Base-by-base conservation (phyloP, 2,113 vertebrate species). In the Cathartes aura region DNA sequence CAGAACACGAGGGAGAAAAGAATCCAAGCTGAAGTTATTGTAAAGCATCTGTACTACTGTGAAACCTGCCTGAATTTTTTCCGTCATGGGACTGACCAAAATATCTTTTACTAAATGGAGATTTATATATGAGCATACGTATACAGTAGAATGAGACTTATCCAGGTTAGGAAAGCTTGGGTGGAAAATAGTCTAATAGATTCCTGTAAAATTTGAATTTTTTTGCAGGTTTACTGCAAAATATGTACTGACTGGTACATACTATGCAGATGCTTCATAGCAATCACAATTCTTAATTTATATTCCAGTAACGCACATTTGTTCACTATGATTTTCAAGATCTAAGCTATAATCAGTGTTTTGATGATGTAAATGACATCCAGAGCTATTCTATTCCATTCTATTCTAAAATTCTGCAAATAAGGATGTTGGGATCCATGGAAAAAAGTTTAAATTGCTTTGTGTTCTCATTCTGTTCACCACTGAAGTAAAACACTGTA, bases 361-460 rank as follows among this genome's bases (percentile, higher is more conserved):
- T 94, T 89, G 84, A 55, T 93, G 50, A 82, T 91, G 53, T 78
- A 94, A 93, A 68, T 90, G 70, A 66, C 83, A 91, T 68, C 43
- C 73, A 82, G 60, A 48, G 42, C 56, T 79, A 32, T 81, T 71
- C 59, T 47, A 19, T 89, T 89, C n/a, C 15, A 8, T 70, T 82
- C 48, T n/a, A 26, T 74, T 84, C 42, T 83, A 52, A 82, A 91
- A 82, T 75, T 76, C 53, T 87, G 66, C 45, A 94, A 95, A 94
- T 58, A 68, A 56, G 38, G 50, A 64, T 75, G 84, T 60, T 75
- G 34, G 75, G 58, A 91, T 89, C 48, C 1, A 5, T 20, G 22
- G 50, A 20, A 63, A 66, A 63, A 63, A 59, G 36, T 84, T 92
- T 68, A 68, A 75, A 95, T 96, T 84, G 66, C 70, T 93, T 89